Evolutionary conservation across 2,888 invertebrate genomes (phyloP), one percentile per base, ranked within the genome.

Genomic region (Camponotus fellah): DNA sequence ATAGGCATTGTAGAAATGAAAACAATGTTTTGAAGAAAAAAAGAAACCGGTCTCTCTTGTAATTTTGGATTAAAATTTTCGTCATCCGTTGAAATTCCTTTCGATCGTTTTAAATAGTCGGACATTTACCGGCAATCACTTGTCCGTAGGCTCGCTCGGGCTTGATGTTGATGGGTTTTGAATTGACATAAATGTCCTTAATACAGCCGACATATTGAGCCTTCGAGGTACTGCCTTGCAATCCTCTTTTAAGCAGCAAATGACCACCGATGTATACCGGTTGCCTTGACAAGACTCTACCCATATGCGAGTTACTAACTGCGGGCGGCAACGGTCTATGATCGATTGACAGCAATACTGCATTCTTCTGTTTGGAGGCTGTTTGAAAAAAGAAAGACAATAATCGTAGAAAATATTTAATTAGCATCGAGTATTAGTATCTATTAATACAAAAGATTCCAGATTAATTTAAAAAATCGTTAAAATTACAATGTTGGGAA

Each of bases 211-310:
- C 97, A 95, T 96, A 99, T 12, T 97, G 97, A 40, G 96, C 96
- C 17, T 96, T 95, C 0, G 98, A 97, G 58, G 96, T 96, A 4
- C 98, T 96, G 2, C 98, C 99, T 46, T 96, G 95, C 0, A 96
- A 93, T 86, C 92, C 93, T 68, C 94, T 95, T 75, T 93, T 90
- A 82, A 95, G 93, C 80, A 96, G 95, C 2, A 97, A 97, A 95
- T 99, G 97, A 0, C 99, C 99, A 32, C 99, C 99, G 91, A 99
- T 96, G 95, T 97, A 99, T 49, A 99, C 95, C 0, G 98, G 98
- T 85, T 98, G 97, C 43, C 97, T 97, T 0, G 98, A 98, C 91
- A 97, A 97, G 0, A 98, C 98, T 0, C 97, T 96, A 0, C 96
- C 95, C 34, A 96, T 95, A 26, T 96, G 96, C 34, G 96, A 96